Base-by-base conservation (phyloP, 2,797 vertebrate species). In the Zenarchopterus dispar region DNA sequence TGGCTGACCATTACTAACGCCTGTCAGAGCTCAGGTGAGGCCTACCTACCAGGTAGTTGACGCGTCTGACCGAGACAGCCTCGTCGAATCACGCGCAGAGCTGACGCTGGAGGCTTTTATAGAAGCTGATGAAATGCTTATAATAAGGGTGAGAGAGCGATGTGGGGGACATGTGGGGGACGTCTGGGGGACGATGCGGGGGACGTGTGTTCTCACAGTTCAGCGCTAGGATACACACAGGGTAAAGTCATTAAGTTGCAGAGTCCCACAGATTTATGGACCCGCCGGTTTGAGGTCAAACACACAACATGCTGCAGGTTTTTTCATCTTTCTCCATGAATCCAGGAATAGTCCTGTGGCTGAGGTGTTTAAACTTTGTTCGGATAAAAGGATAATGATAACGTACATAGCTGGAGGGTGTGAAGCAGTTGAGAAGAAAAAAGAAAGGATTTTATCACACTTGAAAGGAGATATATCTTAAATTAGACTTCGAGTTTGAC, bases 231-330 rank as follows among this genome's bases (percentile, higher is more conserved):
- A 86, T 88, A 72, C 61, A 60, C 86, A 85, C 70, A 75, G 62
- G 87, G 84, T 67, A 82, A 88, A 89, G 80, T 82, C 84, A 72
- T 92, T 89, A 88, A 31, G 67, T 46, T 51, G 36, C 62, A 21
- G 47, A 49, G 56, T 58, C 55, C 4, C 36, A 51, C 2, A 43
- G 61, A 76, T 53, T 48, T 62, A 61, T 39, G 63, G 56, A 47
- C 56, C 13, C 26, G 46, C 47, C 21, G 72, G 48, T 43, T 54
- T 66, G 54, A 81, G 80, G 83, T 88, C 77, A 64, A 70, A 72
- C 69, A 44, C 62, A 46, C 62, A 69, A 64, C 62, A 54, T 48
- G 28, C 23, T 56, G 62, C 24, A 51, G 36, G 62, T 77, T 22
- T 67, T 57, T 54, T 36, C 13, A 28, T 73, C 62, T 22, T 61